Evolutionary conservation across 2,113 vertebrate species (phyloP).

Genomic region (Arothron firmamentum): DNA sequence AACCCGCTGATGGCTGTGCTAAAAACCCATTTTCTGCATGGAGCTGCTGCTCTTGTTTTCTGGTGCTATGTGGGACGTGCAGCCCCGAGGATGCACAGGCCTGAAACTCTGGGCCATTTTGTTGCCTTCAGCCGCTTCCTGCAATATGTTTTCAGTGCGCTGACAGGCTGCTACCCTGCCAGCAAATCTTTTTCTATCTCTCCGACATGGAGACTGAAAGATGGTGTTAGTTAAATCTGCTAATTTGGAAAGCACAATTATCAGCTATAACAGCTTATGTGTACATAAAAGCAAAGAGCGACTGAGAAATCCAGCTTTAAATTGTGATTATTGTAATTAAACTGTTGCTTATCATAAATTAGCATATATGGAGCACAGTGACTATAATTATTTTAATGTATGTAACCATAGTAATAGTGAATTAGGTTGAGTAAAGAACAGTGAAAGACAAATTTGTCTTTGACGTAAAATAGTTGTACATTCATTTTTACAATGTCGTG

Average conservation of each 20-base stretch:
- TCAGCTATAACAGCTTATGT: not conserved
- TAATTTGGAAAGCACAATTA: too few species aligned
- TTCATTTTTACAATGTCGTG: too few species aligned
- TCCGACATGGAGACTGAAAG: too few species aligned
- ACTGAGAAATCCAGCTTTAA: not conserved
- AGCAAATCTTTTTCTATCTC: not conserved
- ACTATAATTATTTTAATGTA: too few species aligned
- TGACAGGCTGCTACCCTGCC: not conserved
- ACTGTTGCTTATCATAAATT: too few species aligned
- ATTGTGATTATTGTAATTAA: too few species aligned
- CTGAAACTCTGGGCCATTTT: not conserved
- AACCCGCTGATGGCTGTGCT: conserved; percentile 26
- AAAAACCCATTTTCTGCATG: conserved; percentile 55
- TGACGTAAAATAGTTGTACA: too few species aligned
- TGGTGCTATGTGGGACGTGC: conserved; percentile 29
- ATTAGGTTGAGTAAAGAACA: too few species aligned
- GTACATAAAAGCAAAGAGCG: not conserved
- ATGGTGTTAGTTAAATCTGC: too few species aligned
- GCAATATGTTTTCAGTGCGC: conserved; percentile 29
- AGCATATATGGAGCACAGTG: too few species aligned
- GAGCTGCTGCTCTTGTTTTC: not conserved
- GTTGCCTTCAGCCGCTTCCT: conserved; percentile 13
- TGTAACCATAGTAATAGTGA: too few species aligned
- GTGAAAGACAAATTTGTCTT: too few species aligned
- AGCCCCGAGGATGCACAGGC: conserved; percentile 8